A percentile compares a stretch with the other conserved stretches of the same genome.
Evolutionary conservation across 2,888 invertebrate genomes (phyloP).

Genomic region (Luperina testacea): DNA sequence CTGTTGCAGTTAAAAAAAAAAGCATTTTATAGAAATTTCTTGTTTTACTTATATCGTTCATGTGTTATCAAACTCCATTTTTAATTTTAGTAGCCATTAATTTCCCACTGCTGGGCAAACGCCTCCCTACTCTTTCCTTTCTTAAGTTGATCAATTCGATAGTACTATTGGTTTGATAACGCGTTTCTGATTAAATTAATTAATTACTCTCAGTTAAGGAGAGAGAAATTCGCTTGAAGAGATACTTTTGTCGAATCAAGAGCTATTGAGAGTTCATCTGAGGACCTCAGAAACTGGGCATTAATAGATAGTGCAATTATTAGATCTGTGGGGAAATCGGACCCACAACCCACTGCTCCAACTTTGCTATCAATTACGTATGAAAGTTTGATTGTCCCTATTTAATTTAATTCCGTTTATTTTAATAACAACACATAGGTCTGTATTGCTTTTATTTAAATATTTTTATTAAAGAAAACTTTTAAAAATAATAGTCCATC

Average conservation of each 20-base stretch:
- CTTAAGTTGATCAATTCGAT: too few species aligned
- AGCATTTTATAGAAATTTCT: neutral
- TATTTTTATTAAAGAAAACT: too few species aligned
- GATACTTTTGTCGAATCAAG: neutral
- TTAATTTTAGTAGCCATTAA: too few species aligned
- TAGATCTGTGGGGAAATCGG: neutral
- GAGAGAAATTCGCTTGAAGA: neutral
- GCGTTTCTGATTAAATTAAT: neutral
- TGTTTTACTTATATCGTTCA: too few species aligned
- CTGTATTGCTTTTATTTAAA: too few species aligned
- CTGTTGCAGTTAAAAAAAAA: slow-evolving; percentile 64
- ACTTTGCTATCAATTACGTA: neutral
- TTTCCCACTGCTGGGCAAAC: too few species aligned
- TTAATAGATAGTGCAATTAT: too few species aligned
- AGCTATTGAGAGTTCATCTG: neutral
- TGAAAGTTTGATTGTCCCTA: neutral
- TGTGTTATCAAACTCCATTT: too few species aligned
- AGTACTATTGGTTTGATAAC: neutral
- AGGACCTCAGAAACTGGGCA: neutral
- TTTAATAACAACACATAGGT: too few species aligned
- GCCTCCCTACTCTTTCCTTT: too few species aligned
- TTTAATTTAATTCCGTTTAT: too few species aligned
- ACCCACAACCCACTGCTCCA: neutral
- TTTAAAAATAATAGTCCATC: too few species aligned
- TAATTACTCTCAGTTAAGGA: neutral